Evolutionary conservation across 2,797 vertebrate genomes (phyloP).

Genomic region (Philypnodon macrostomus): DNA sequence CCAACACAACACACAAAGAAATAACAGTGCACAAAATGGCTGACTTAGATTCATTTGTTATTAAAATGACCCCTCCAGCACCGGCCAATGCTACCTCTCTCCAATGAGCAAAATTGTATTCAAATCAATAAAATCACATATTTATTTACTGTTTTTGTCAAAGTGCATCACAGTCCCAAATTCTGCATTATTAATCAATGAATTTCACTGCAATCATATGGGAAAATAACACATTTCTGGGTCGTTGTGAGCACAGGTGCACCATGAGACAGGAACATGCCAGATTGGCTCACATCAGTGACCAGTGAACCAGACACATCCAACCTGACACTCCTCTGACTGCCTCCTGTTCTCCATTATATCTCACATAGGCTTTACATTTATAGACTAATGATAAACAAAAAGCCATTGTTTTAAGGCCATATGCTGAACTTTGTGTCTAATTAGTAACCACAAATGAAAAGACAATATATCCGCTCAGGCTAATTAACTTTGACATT

Average conservation of each 20-base stretch:
- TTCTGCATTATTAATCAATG: not conserved
- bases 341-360: not conserved
- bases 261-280: conserved; percentile 18
- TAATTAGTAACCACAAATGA: conserved; percentile 8
- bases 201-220: not conserved
- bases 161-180: no score
- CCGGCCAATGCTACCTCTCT: conserved; percentile 19
- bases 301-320: conserved; percentile 45
- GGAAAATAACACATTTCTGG: not conserved
- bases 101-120: not conserved
- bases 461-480: conserved; percentile 1
- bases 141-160: not conserved
- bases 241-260: conserved; percentile 52
- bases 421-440: not conserved
- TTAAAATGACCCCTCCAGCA: conserved; percentile 4
- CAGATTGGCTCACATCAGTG: conserved; percentile 44
- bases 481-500: conserved; percentile 26
- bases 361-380: not conserved
- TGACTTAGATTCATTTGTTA: conserved; percentile 34
- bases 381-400: not conserved
- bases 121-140: no score
- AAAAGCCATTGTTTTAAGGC: not conserved
- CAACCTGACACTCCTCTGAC: conserved; percentile 41
- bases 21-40: conserved; percentile 34
- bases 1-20: conserved; percentile 23